Conservation (phyloP, 2,888 invertebrate genomes). For the Phania funesta region DNA sequence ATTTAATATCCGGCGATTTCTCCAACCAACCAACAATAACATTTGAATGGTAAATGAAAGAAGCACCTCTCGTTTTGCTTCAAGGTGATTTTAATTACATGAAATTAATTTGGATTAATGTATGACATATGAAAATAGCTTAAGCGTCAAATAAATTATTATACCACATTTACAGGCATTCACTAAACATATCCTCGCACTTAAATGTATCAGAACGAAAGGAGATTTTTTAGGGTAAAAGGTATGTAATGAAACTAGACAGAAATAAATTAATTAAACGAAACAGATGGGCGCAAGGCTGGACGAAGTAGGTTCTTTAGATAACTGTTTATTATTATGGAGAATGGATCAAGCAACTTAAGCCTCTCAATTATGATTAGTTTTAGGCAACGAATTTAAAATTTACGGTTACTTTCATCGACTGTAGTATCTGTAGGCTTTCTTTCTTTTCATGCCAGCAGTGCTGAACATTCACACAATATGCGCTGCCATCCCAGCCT, state of each 20-base stretch:
- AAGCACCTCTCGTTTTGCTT: conserved; percentile 67
- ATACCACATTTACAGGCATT: background rate
- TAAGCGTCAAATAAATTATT: conserved; percentile 58
- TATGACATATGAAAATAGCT: conserved; percentile 73
- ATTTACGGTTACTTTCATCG: too few species aligned
- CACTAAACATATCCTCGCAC: background rate
- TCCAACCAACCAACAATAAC: background rate
- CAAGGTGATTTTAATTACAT: conserved; percentile 79
- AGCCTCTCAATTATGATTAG: too few species aligned
- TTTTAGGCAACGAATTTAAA: too few species aligned
- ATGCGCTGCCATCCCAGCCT: too few species aligned
- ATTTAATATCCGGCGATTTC: conserved; percentile 4
- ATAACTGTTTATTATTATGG: background rate
- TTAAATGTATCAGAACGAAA: conserved; percentile 1
- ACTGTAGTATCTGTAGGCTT: too few species aligned
- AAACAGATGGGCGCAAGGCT: background rate
- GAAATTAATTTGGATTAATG: conserved; percentile 80
- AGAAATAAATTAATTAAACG: conserved; percentile 51
- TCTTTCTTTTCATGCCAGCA: too few species aligned
- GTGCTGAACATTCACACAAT: too few species aligned
- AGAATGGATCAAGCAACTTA: too few species aligned
- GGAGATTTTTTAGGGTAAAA: conserved; percentile 11
- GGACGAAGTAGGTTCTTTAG: background rate
- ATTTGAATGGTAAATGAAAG: conserved; percentile 23
- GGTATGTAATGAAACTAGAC: conserved; percentile 23